Evolutionary conservation across 2,888 invertebrate species (phyloP).

Genomic region (Diadegma fenestrale): DNA sequence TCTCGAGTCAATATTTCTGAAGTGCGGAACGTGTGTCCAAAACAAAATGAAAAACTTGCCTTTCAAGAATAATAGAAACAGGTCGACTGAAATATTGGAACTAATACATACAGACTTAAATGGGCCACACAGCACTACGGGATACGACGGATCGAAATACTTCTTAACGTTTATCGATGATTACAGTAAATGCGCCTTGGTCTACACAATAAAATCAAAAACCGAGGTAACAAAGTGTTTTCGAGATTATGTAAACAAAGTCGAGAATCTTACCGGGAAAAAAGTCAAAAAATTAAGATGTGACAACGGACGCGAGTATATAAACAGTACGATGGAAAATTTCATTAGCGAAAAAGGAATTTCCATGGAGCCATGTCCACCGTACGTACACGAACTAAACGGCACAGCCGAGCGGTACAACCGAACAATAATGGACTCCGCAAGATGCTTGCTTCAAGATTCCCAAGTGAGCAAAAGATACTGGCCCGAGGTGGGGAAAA

Average conservation of each 20-base stretch:
- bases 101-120: conserved; percentile 58
- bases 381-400: conserved; percentile 48
- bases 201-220: conserved; percentile 48
- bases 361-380: conserved; percentile 33
- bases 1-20: conserved; percentile 37
- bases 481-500: background rate
- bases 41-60: conserved; percentile 60
- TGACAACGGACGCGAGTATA: background rate
- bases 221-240: conserved; percentile 38
- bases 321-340: conserved; percentile 11
- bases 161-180: conserved; percentile 49
- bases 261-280: conserved; percentile 51
- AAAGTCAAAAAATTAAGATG: conserved; percentile 20
- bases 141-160: conserved; percentile 47
- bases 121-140: conserved; percentile 53
- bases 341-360: too few relatives aligned
- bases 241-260: conserved; percentile 29
- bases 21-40: conserved; percentile 56
- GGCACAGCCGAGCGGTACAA: conserved; percentile 45
- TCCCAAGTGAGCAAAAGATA: background rate
- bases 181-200: conserved; percentile 40
- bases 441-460: conserved; percentile 47
- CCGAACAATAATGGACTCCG: conserved; percentile 41
- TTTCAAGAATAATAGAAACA: conserved; percentile 44
- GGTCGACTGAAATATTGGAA: conserved; percentile 43